These are phyloP conservation scores for Acridotheres tristis DNA, from an alignment of 2,797 vertebrate species.

Conservation along the genomic window DNA sequence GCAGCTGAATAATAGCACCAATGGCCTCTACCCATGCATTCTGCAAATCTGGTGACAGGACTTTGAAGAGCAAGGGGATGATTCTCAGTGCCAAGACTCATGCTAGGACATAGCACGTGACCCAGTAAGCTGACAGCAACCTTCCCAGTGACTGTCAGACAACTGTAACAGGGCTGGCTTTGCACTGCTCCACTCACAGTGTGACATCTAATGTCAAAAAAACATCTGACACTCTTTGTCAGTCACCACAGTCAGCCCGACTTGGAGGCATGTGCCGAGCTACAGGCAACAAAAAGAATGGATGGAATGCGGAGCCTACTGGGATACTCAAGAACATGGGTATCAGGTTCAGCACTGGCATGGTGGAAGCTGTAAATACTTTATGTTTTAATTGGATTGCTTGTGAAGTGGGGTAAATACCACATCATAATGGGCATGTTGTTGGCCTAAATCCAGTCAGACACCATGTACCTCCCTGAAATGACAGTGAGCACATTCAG, in stretches of 20 bases:
- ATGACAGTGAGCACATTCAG: neutral
- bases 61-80: neutral
- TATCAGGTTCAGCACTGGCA: neutral
- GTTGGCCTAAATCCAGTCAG: neutral
- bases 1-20: neutral
- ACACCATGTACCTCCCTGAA: fast-evolving
- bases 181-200: neutral
- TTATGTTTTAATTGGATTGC: neutral
- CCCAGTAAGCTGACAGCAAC: neutral
- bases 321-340: neutral
- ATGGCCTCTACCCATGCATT: neutral
- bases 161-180: neutral
- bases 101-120: fast-evolving
- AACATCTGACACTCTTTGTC: neutral
- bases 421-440: neutral
- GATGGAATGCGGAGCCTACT: neutral
- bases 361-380: neutral
- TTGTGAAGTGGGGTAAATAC: neutral
- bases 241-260: neutral
- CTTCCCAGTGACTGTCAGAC: neutral
- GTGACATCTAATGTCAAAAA: neutral
- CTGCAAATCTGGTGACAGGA: neutral
- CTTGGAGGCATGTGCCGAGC: neutral
- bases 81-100: neutral
- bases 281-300: neutral